Evolutionary conservation across 2,888 invertebrate genomes (phyloP).

Genomic region (Ecliptopera silaceata): DNA sequence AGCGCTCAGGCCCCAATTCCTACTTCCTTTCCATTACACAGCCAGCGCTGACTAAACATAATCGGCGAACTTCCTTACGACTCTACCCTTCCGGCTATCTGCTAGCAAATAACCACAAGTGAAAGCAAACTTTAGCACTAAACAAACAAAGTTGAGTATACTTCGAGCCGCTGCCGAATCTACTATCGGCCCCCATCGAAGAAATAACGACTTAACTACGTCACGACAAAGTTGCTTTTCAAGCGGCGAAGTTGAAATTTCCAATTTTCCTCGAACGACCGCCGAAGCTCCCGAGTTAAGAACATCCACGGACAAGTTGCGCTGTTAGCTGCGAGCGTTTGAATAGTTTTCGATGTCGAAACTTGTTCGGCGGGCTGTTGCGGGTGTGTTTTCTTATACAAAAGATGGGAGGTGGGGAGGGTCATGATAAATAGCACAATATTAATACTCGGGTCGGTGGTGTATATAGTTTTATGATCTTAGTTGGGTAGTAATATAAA

Average conservation of each 20-base stretch:
- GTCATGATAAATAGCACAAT: slow-evolving; percentile 79
- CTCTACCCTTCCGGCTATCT: slow-evolving; percentile 79
- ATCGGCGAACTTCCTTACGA: slow-evolving; percentile 83
- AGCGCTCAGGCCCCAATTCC: slow-evolving; percentile 81
- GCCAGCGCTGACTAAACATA: slow-evolving; percentile 81
- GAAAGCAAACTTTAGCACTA: slow-evolving; percentile 56
- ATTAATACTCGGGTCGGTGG: slow-evolving; percentile 74
- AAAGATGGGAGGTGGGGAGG: slow-evolving; percentile 70
- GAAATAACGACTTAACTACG: slow-evolving; percentile 46
- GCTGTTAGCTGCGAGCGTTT: slow-evolving; percentile 74
- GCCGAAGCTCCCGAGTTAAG: slow-evolving; percentile 79
- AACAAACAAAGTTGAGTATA: slow-evolving; percentile 50
- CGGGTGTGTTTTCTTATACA: slow-evolving; percentile 78
- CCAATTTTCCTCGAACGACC: slow-evolving; percentile 79
- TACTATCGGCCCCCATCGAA: slow-evolving; percentile 47
- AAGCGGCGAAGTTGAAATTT: slow-evolving; percentile 50
- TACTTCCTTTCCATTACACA: slow-evolving; percentile 82
- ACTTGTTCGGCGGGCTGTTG: slow-evolving; percentile 74
- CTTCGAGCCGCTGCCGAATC: slow-evolving; percentile 34
- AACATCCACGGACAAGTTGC: slow-evolving; percentile 77
- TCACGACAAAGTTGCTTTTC: slow-evolving; percentile 47
- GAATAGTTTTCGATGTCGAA: slow-evolving; percentile 76
- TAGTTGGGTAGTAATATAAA: slow-evolving; percentile 80
- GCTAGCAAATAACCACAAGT: slow-evolving; percentile 48
- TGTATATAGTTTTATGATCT: slow-evolving; percentile 82